Conservation (phyloP, 2,113 vertebrate species). For the Petrocephalus zakoni region DNA sequence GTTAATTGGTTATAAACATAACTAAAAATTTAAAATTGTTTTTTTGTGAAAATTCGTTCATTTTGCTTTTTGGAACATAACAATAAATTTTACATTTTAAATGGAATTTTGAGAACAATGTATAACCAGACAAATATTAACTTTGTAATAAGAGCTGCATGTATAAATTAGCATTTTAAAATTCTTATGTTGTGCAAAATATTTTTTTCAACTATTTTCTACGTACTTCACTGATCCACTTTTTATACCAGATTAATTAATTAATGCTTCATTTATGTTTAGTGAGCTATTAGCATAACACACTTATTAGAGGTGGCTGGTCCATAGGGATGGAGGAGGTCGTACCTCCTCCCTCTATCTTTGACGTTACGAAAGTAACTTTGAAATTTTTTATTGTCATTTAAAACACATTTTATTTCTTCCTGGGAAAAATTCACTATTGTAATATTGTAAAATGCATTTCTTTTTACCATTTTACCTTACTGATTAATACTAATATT, state of each 20-base stretch:
- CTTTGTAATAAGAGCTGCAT: not conserved
- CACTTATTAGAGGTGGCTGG: not conserved
- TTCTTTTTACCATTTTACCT: not conserved
- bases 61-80: conserved; percentile 62
- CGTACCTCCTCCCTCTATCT: not conserved
- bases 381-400: not conserved
- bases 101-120: conserved; percentile 21
- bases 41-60: conserved; percentile 43
- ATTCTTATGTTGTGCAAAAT: not conserved
- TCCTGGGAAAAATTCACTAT: not conserved
- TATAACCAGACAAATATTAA: conserved; percentile 40
- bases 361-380: not conserved
- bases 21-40: not conserved
- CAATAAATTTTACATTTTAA: not conserved
- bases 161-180: not conserved
- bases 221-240: not conserved
- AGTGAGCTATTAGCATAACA: not conserved
- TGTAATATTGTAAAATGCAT: not conserved
- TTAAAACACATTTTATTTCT: not conserved
- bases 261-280: not conserved
- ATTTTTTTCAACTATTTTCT: not conserved
- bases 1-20: not conserved
- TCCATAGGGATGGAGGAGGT: not conserved
- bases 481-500: not conserved
- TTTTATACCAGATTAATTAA: not conserved